A percentile compares a stretch with the other conserved stretches of the same genome.
phyloP scores from a whole-genome alignment of 2,888 invertebrate genomes.

The Imbricaverruca yamaguchii region DNA sequence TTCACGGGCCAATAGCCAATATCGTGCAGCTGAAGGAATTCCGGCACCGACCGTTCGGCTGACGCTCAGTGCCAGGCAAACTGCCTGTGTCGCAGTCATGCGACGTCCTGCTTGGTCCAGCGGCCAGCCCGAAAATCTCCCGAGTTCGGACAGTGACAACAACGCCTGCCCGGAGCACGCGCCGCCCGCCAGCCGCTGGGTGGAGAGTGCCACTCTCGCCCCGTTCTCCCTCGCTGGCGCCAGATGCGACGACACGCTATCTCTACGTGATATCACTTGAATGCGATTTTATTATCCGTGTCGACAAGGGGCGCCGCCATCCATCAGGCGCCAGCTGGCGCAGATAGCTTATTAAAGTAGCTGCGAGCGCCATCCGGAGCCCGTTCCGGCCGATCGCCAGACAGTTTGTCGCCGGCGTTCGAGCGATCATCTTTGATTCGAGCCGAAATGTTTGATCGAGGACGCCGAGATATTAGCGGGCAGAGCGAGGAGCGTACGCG shows the following conservation, averaged over 20 bases:
- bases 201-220: neutral
- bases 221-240: neutral
- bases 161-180: too few relatives aligned
- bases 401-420: neutral
- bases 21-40: too few relatives aligned
- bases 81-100: too few relatives aligned
- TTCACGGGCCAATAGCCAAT: too few relatives aligned
- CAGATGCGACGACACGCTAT: constrained; percentile 16
- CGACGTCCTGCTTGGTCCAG: too few relatives aligned
- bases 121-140: too few relatives aligned
- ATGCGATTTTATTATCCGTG: neutral
- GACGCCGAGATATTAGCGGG: neutral
- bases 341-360: constrained; percentile 20
- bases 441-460: neutral
- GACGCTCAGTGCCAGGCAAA: too few relatives aligned
- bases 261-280: constrained; percentile 2
- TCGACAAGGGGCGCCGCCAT: constrained; percentile 7
- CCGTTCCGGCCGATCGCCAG: neutral
- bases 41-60: too few relatives aligned
- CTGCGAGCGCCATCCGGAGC: neutral
- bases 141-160: too few relatives aligned
- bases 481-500: neutral
- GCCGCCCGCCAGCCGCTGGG: too few relatives aligned
- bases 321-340: constrained; percentile 6
- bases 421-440: neutral